These are phyloP conservation scores for Drosophila guanche DNA, from an alignment of 1,140 invertebrate genomes.

Conservation along the genomic window DNA sequence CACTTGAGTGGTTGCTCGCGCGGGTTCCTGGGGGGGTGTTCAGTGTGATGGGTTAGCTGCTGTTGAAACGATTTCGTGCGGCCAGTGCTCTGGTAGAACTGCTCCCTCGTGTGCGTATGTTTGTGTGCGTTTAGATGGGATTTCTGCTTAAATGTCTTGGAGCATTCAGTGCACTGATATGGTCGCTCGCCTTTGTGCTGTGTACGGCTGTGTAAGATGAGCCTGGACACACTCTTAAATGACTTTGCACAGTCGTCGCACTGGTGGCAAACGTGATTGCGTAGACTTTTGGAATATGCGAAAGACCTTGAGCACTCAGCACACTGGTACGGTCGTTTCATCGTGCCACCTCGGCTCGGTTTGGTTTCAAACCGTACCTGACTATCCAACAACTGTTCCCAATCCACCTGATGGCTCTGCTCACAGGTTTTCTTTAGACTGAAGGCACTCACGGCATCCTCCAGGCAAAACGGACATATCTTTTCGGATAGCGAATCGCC, in stretches of 20 bases:
- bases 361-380: too few relatives aligned
- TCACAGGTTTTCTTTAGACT: not conserved
- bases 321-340: conserved; percentile 2
- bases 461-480: conserved; percentile 1
- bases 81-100: not conserved
- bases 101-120: not conserved
- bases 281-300: not conserved
- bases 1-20: too few relatives aligned
- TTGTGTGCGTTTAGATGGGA: not conserved
- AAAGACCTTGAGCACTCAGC: not conserved
- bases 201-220: too few relatives aligned
- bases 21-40: too few relatives aligned
- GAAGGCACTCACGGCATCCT: not conserved
- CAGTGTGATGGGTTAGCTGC: too few relatives aligned
- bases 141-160: not conserved
- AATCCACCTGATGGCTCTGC: not conserved
- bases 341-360: not conserved
- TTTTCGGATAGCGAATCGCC: not conserved
- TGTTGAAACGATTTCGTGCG: not conserved
- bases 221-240: too few relatives aligned
- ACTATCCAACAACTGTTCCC: too few relatives aligned
- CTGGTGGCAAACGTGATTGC: not conserved
- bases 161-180: conserved; percentile 1
- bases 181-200: not conserved
- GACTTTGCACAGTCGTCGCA: too few relatives aligned